phyloP scores from a whole-genome alignment of 2,797 vertebrate species.

The Pogonophryne albipinna region DNA sequence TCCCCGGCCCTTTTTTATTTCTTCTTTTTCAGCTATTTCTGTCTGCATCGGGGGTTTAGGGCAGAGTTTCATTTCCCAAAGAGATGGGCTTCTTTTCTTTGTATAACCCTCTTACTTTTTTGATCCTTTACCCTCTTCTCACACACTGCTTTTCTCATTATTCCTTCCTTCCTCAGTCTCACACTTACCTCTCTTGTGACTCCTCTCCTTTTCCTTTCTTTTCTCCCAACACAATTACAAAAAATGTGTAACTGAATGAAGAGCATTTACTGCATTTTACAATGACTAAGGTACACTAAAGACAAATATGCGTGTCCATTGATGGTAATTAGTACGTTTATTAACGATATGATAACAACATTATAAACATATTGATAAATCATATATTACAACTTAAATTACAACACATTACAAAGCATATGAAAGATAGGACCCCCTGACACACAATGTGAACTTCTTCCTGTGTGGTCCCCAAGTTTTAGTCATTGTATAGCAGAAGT shows the following conservation, averaged over 20 bases:
- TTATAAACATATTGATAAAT: background rate
- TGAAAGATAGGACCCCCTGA: background rate
- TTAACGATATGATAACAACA: background rate
- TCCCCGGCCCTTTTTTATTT: constrained; percentile 5
- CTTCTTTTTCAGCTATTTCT: constrained; percentile 52
- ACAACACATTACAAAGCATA: background rate
- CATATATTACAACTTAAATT: background rate
- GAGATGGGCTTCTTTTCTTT: constrained; percentile 36
- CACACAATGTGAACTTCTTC: constrained; percentile 19
- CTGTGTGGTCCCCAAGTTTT: constrained; percentile 21
- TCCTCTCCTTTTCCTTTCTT: constrained; percentile 28
- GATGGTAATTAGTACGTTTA: background rate
- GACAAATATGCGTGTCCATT: background rate
- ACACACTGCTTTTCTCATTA: constrained; percentile 42
- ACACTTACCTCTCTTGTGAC: constrained; percentile 29
- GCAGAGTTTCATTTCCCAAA: constrained; percentile 25
- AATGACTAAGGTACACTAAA: background rate
- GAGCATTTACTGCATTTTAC: background rate
- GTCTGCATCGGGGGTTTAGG: constrained; percentile 29
- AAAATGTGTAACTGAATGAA: constrained; percentile 24
- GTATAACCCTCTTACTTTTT: constrained; percentile 35
- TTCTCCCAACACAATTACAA: constrained; percentile 25
- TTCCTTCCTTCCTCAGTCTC: constrained; percentile 30
- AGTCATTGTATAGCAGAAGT: constrained; percentile 30
- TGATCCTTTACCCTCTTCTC: constrained; percentile 27